phyloP scores from a whole-genome alignment of 2,888 invertebrate genomes.

The Campopleginae sp. region DNA sequence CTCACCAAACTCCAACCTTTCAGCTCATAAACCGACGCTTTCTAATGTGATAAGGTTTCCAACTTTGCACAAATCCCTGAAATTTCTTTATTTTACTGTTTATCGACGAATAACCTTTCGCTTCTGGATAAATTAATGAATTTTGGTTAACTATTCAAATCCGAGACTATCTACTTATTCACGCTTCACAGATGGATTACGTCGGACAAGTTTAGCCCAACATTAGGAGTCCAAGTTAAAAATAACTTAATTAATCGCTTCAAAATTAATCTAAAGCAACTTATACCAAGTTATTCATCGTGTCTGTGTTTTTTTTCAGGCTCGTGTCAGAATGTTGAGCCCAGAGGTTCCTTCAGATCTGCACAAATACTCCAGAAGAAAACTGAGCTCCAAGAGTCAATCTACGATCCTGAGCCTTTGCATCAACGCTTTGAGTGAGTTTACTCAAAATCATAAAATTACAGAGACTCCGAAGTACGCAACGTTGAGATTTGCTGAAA shows the following conservation, averaged over 20 bases:
- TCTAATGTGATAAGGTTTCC: neutral
- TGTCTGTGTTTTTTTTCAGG: slow-evolving; percentile 70
- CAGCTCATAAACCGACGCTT: slow-evolving; percentile 3
- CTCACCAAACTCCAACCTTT: slow-evolving; percentile 12
- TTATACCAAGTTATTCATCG: neutral
- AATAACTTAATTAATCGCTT: too few relatives aligned
- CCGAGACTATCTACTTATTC: neutral
- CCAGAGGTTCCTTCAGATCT: slow-evolving; percentile 64
- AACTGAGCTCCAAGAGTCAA: slow-evolving; percentile 68
- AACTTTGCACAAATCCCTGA: neutral
- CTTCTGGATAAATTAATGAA: neutral
- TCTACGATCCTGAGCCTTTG: slow-evolving; percentile 65
- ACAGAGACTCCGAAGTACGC: neutral
- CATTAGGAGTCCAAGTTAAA: neutral
- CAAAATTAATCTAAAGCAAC: too few relatives aligned
- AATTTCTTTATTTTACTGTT: neutral
- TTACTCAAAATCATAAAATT: neutral
- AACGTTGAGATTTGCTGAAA: too few relatives aligned
- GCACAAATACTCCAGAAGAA: slow-evolving; percentile 55
- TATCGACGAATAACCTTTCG: neutral
- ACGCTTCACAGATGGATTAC: neutral
- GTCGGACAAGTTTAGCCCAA: neutral
- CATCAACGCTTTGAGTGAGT: slow-evolving; percentile 71
- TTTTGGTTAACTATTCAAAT: neutral
- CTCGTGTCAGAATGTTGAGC: slow-evolving; percentile 76